Base-by-base conservation (phyloP, 2,113 vertebrate genomes). In the Neogobius melanostomus region DNA sequence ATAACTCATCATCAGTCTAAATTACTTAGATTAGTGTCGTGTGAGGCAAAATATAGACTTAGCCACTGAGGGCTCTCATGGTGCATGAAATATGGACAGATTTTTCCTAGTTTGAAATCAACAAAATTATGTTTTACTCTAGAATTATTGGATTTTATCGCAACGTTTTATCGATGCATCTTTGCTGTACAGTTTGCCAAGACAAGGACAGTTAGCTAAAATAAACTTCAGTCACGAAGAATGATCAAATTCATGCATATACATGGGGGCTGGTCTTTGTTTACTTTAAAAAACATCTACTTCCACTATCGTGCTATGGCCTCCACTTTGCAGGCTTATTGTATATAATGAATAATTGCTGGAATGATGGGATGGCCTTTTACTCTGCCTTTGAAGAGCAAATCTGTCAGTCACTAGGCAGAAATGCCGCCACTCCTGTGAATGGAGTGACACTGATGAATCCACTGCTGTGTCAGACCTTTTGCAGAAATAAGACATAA, bases 391-490 rank as follows among this genome's bases (percentile, higher is more conserved):
- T 53, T 67, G 8, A 69, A 64, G 69, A 81, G 50, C 66, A 79
- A 76, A 75, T 21, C 51, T 78, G 80, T 82, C 81, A 79, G 61
- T 82, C 72, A 76, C 17, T 63, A 71, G 54, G 54, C 75, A 74
- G 54, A 15, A 67, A 66, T 36, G 12, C 60, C 6, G 14, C 61
- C 42, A 14, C 11, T 78, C 61, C 47, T 81, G 46, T 81, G 50
- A 75, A 82, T 61, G 44, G 46, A 79, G 65, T 80, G 82, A 82
- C 81, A 85, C 69, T 89, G 90, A 90, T 88, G 62, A 87, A 85
- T 91, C 82, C 62, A 49, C 65, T 88, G 87, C 89, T 90, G 85
- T 82, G 76, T 91, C 87, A 85, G 84, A 83, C 75, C 71, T 89
- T 91, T 90, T 76, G 64, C 68, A 51, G 77, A 85, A 84, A 85